Conservation (phyloP, 2,797 vertebrate genomes). For the Syndactyla subalaris region DNA sequence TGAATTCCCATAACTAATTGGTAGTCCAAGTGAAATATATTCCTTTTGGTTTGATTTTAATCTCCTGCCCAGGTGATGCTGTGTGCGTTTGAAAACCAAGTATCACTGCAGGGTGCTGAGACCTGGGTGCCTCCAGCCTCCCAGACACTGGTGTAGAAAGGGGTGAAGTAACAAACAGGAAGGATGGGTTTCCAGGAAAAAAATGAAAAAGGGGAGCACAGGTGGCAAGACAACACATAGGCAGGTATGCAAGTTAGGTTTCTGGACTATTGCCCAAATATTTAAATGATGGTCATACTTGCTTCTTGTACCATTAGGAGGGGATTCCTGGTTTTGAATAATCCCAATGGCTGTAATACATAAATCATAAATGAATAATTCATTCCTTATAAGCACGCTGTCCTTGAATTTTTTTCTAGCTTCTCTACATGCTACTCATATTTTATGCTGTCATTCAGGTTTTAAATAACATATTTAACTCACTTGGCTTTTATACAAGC, state of each 20-base stretch:
- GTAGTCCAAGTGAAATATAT: background rate
- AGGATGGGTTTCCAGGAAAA: background rate
- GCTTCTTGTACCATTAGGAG: background rate
- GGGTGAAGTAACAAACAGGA: background rate
- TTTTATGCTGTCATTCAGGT: background rate
- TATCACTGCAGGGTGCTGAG: accelerated
- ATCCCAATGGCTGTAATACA: background rate
- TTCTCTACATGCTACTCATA: background rate
- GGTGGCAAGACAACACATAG: background rate
- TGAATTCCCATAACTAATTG: background rate
- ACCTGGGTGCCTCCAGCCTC: background rate
- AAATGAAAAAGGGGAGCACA: background rate
- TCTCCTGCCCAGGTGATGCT: background rate
- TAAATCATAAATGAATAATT: background rate
- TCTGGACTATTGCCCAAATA: background rate
- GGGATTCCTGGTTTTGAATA: background rate
- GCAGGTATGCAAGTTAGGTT: background rate
- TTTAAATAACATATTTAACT: background rate
- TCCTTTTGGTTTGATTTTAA: background rate
- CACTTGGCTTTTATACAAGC: background rate
- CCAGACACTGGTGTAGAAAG: background rate
- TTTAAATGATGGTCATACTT: background rate
- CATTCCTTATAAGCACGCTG: background rate
- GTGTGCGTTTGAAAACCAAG: background rate
- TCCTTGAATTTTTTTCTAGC: background rate